Conservation (phyloP, 2,888 invertebrate genomes). For the Platycheirus rosarum region DNA sequence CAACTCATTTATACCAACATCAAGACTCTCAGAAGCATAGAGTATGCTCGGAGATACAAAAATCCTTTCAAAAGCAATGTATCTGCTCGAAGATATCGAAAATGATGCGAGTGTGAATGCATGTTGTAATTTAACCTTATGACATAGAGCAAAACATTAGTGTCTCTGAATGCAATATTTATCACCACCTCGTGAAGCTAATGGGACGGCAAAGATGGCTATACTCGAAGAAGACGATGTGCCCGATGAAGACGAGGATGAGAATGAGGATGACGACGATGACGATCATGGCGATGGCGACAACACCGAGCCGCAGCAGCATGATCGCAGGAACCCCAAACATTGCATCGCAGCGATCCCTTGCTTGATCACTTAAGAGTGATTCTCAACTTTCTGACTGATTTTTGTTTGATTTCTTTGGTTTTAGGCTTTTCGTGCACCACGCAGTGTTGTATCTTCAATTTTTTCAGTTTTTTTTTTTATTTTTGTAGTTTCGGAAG, state of each 20-base stretch:
- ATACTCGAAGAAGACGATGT: conserved; percentile 15
- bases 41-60: conserved; percentile 20
- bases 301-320: conserved; percentile 1
- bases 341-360: conserved; percentile 47
- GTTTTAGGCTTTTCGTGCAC: conserved; percentile 43
- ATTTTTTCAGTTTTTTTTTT: not conserved
- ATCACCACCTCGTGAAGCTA: conserved; percentile 77
- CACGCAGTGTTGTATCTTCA: conserved; percentile 18
- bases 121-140: conserved; percentile 79
- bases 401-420: conserved; percentile 67
- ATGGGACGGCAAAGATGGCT: conserved; percentile 70
- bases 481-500: conserved; percentile 18
- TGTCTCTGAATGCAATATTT: conserved; percentile 78
- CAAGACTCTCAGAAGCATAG: conserved; percentile 28
- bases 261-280: conserved; percentile 1
- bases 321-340: conserved; percentile 16
- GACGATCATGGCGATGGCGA: not conserved
- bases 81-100: conserved; percentile 70
- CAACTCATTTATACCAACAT: conserved; percentile 59
- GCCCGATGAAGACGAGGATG: conserved; percentile 10
- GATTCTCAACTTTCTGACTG: conserved; percentile 71
- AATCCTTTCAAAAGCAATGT: conserved; percentile 60
- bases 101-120: conserved; percentile 77
- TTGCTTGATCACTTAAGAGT: conserved; percentile 63
- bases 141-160: conserved; percentile 78